Conservation (phyloP, 2,113 vertebrate genomes). For the Nannobrachium achirus region DNA sequence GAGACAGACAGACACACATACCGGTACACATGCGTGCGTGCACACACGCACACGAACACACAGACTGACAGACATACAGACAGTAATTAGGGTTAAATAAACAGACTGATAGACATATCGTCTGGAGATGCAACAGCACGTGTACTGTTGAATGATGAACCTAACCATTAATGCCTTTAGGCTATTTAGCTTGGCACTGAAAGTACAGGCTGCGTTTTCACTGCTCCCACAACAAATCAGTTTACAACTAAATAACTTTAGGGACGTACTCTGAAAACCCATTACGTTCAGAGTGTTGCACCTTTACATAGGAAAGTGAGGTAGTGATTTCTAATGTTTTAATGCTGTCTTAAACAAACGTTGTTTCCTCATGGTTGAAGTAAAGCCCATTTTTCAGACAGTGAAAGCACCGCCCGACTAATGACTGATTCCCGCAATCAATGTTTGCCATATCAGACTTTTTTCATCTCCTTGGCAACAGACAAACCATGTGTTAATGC, state of each 20-base stretch:
- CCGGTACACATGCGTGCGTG: constrained; percentile 19
- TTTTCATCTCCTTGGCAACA: constrained; percentile 39
- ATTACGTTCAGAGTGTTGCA: neutral
- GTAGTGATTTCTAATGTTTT: neutral
- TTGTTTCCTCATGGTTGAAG: constrained; percentile 7
- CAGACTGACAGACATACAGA: constrained; percentile 8
- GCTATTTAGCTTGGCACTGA: constrained; percentile 22
- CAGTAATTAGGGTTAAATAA: neutral
- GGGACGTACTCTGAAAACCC: neutral
- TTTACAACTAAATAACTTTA: constrained; percentile 8
- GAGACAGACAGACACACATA: constrained; percentile 8
- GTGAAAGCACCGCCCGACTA: constrained; percentile 4
- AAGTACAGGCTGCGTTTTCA: constrained; percentile 24
- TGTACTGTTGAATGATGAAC: constrained; percentile 14
- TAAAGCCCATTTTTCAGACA: neutral
- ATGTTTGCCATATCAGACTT: constrained; percentile 25
- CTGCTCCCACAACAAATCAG: neutral
- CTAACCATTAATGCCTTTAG: constrained; percentile 18
- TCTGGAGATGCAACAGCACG: constrained; percentile 21
- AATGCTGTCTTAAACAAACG: constrained; percentile 6
- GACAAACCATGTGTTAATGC: constrained; percentile 58
- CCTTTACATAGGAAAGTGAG: constrained; percentile 18
- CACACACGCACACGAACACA: constrained; percentile 14
- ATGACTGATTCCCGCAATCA: constrained; percentile 47
- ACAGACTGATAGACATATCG: neutral